Evolutionary conservation across 2,797 vertebrate species (phyloP), one percentile per base, ranked within the genome.

Genomic region (Manis crassicaudata): DNA sequence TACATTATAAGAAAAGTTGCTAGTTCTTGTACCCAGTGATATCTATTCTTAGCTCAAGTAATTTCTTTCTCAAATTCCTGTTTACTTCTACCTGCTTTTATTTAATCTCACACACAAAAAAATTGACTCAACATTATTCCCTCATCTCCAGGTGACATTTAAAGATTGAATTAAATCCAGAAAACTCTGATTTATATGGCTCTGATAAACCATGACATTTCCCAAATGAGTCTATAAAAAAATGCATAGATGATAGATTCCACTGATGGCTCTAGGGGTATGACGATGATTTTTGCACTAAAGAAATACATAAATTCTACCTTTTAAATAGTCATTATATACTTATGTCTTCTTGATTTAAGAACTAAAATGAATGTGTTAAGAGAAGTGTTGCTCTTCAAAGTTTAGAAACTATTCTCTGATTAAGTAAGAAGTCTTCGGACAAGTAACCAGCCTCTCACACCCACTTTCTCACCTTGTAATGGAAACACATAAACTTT

Each of bases 191-290:
- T 93, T 94, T 97, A 84, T 96, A 54, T 91, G 90, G 25, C 67
- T 94, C 94, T 92, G 83, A 96, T 95, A 94, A 79, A 60, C 75
- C 50, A 65, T 96, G 94, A 94, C 94, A 97, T 97, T 97, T 97
- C 85, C 79, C 88, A 94, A 94, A 95, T 94, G 94, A 98, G 79
- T 88, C 95, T 80, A 96, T 94, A 95, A 97, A 97, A 73, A 89
- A 56, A 90, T 95, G 60, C 23, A 92, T 54, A 87, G 56, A 84
- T 92, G 82, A 94, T 62, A 94, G 72, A 92, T 83, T 80, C 60
- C 88, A 54, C 68, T 82, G 56, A 89, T 73, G 52, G 52, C 63
- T 83, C 20, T 35, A 4, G 14, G 56, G 50, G 35, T 37, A 75
- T 54, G 37, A 70, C 88, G 60, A 88, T 56, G 29, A 89, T 81